Evolutionary conservation across 2,113 vertebrate genomes (phyloP).

Genomic region (Chrysemys picta): DNA sequence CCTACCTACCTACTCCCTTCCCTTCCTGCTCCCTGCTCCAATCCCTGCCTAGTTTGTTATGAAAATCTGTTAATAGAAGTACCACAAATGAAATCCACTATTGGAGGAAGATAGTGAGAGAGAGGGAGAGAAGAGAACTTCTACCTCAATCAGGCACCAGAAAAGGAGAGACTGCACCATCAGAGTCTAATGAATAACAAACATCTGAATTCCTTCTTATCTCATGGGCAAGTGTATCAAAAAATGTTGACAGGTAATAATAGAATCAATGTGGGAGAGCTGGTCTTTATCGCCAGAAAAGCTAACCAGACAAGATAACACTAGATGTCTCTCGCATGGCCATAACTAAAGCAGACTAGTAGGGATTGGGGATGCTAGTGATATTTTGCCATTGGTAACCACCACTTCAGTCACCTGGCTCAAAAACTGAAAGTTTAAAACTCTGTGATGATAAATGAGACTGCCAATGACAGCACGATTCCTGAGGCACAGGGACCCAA

Average conservation of each 20-base stretch:
- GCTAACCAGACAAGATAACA: neutral
- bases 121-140: neutral
- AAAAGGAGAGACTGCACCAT: neutral
- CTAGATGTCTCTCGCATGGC: neutral
- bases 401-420: neutral
- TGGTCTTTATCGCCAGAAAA: neutral
- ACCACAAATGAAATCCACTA: neutral
- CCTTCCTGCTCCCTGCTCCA: neutral
- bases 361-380: neutral
- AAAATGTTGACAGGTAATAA: too few species aligned
- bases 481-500: neutral
- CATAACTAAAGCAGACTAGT: neutral
- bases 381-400: neutral
- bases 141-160: neutral
- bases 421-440: neutral
- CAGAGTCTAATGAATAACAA: neutral
- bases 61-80: neutral
- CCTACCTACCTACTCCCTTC: neutral
- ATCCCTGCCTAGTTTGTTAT: neutral
- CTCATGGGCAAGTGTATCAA: too few species aligned
- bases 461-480: neutral
- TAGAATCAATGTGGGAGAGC: too few species aligned
- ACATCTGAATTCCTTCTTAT: neutral
- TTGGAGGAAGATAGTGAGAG: neutral
- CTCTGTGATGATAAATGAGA: neutral